Conservation (phyloP, 2,113 vertebrate species). For the Nesoenas mayeri region DNA sequence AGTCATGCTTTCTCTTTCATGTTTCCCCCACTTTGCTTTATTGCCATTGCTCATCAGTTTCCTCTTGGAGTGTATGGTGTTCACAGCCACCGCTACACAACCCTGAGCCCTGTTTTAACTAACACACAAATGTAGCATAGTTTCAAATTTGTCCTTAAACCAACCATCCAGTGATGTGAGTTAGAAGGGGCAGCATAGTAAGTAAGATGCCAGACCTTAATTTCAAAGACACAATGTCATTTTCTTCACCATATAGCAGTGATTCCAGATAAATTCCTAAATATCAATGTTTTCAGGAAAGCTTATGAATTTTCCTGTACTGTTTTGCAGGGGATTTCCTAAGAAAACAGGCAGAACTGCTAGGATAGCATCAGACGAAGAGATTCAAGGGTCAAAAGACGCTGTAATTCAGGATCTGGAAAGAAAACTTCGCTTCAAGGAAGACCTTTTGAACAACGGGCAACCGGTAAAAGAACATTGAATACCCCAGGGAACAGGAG, state of each 20-base stretch:
- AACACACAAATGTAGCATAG: background rate
- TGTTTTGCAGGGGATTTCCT: slow-evolving; percentile 83
- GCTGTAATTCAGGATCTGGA: slow-evolving; percentile 98
- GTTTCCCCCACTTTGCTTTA: background rate
- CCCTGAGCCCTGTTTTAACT: background rate
- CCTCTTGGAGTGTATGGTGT: background rate
- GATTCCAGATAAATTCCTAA: background rate
- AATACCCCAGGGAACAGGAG: background rate
- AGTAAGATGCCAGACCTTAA: background rate
- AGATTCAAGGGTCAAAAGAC: slow-evolving; percentile 97
- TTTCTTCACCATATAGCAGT: background rate
- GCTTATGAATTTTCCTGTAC: background rate
- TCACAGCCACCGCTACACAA: background rate
- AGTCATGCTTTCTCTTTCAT: background rate
- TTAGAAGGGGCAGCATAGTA: background rate
- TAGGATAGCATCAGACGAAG: slow-evolving; percentile 88
- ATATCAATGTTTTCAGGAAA: background rate
- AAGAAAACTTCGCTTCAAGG: slow-evolving; percentile 96
- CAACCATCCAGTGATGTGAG: background rate
- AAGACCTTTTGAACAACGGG: slow-evolving; percentile 93
- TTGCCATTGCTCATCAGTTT: background rate
- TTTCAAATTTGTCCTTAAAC: background rate
- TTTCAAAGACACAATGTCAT: background rate
- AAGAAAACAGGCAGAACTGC: slow-evolving; percentile 85
- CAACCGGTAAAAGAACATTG: slow-evolving; percentile 78